phyloP scores from a whole-genome alignment of 2,113 vertebrate genomes.

The Phainopepla nitens region DNA sequence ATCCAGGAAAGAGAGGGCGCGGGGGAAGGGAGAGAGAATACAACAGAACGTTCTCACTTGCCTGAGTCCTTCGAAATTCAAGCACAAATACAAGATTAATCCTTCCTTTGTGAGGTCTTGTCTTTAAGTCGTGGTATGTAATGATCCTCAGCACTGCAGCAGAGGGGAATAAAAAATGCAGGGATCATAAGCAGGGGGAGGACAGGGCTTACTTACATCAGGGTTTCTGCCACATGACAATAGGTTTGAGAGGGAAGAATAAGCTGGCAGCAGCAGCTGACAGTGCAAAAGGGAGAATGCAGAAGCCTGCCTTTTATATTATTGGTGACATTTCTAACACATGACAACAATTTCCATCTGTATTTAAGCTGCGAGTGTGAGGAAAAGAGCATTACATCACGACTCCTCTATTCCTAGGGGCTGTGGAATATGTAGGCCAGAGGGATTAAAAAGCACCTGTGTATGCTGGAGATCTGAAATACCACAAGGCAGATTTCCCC shows the following conservation, averaged over 20 bases:
- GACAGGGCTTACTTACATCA: constrained; percentile 76
- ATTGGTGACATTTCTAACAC: constrained; percentile 90
- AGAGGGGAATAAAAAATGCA: constrained; percentile 67
- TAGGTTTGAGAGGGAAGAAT: constrained; percentile 68
- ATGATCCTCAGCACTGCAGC: constrained; percentile 78
- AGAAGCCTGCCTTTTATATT: constrained; percentile 86
- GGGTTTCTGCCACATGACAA: constrained; percentile 77
- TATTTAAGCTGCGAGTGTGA: constrained; percentile 76
- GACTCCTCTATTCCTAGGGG: constrained; percentile 73
- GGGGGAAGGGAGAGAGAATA: background rate
- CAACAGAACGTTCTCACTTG: constrained; percentile 63
- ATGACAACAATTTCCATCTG: constrained; percentile 93
- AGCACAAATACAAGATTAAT: constrained; percentile 82
- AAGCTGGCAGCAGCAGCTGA: constrained; percentile 77
- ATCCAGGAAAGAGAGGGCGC: background rate
- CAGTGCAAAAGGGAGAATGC: constrained; percentile 78
- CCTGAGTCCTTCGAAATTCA: constrained; percentile 78
- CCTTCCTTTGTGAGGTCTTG: constrained; percentile 82
- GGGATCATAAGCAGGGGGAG: constrained; percentile 70
- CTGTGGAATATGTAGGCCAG: constrained; percentile 71
- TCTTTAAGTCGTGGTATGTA: constrained; percentile 78
- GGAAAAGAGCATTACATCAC: constrained; percentile 76
- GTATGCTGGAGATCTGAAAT: constrained; percentile 22
- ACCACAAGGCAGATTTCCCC: background rate
- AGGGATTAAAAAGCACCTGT: constrained; percentile 84